Evolutionary conservation across 1,140 invertebrate genomes (phyloP), one percentile per base, ranked within the genome.

Genomic region (Nomia melanderi): DNA sequence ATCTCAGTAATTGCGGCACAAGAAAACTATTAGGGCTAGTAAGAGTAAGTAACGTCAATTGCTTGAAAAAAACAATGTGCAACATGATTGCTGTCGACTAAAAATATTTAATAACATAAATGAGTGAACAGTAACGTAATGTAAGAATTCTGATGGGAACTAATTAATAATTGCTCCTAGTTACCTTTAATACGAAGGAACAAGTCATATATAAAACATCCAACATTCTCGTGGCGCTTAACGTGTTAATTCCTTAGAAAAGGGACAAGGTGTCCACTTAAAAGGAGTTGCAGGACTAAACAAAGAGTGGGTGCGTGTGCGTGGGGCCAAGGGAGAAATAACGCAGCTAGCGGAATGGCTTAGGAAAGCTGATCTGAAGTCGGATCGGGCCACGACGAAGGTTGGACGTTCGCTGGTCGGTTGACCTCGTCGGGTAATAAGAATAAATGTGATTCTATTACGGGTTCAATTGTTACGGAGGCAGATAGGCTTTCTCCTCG

Each of bases 361-460:
- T 69, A 31, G 67, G 67, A 77, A 57, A 83, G 81, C 78, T 56
- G 82, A 83, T 76, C 77, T 64, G 81, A 76, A 75, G 59, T 79
- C 33, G 72, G 62, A 76, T 63, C 69, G 78, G 64, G 65, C 56
- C 27, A 39, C n/a, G 44, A 41, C 72, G 60, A 78, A 82, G 78
- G 75, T 57, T 77, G 36, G 64, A 69, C 66, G 85, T 50, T 87
- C 82, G 66, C 63, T 81, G 83, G 83, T 87, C 84, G 90, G 86
- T 89, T 92, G 91, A 92, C 91, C 91, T 92, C 90, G 85, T 85
- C 88, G 83, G 87, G 91, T 92, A 92, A 92, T 92, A 92, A 92
- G 92, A 92, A 92, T 89, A 90, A 92, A 92, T 92, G 92, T 91
- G 92, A 92, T 92, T 92, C 91, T 92, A 92, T 92, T 92, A 92